phyloP scores from a whole-genome alignment of 2,797 vertebrate species.

The Serranus cabrilla region DNA sequence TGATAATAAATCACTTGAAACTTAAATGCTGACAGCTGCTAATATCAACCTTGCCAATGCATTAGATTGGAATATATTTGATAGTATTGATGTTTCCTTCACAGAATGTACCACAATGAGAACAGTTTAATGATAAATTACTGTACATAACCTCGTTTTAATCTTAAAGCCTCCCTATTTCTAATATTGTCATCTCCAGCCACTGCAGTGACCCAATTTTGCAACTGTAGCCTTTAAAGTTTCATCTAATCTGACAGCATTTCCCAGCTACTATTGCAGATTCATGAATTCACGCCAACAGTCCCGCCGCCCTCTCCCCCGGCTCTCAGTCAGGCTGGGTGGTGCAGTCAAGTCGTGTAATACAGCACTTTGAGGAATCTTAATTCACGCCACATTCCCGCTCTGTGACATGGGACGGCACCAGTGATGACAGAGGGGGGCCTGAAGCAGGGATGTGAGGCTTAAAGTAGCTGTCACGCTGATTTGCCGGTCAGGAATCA shows the following conservation, averaged over 20 bases:
- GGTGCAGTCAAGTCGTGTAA: conserved; percentile 48
- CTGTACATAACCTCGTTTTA: not conserved
- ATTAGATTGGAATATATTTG: not conserved
- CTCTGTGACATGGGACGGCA: conserved; percentile 52
- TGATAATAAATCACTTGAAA: no score
- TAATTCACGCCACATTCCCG: conserved; percentile 55
- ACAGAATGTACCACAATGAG: no score
- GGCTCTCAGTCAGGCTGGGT: conserved; percentile 47
- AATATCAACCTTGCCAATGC: not conserved
- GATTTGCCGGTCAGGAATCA: conserved; percentile 76
- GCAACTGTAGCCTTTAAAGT: conserved; percentile 33
- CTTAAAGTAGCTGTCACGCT: conserved; percentile 80
- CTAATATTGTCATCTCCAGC: not conserved
- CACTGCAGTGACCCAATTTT: conserved; percentile 38
- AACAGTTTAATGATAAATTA: not conserved
- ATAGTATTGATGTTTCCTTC: not conserved
- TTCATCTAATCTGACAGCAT: conserved; percentile 44
- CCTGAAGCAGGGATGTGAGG: conserved; percentile 59
- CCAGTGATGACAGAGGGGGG: conserved; percentile 39
- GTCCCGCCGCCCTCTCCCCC: not conserved
- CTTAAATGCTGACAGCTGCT: not conserved
- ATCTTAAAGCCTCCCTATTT: not conserved
- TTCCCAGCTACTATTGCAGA: conserved; percentile 41
- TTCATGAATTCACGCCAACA: conserved; percentile 44
- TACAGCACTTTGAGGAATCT: conserved; percentile 58